These are phyloP conservation scores for Caenorhabditis imperialis DNA, from an alignment of 2,888 invertebrate genomes.

Conservation along the genomic window DNA sequence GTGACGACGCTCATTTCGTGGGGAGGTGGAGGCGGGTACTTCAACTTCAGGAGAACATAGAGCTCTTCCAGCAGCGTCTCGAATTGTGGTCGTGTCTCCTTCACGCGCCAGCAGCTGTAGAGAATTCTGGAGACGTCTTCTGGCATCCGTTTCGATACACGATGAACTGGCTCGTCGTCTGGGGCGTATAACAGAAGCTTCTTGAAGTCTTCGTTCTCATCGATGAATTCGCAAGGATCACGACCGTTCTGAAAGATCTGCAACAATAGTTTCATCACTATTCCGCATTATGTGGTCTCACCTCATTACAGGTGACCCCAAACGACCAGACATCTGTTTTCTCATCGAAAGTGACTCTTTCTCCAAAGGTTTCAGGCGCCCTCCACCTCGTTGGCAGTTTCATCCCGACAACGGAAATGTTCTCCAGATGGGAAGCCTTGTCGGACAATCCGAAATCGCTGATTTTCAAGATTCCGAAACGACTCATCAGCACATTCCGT, in stretches of 20 bases:
- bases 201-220: no score
- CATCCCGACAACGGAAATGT: background rate
- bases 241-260: conserved; percentile 41
- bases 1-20: no score
- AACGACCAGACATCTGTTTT: conserved; percentile 54
- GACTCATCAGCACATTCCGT: conserved; percentile 45
- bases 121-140: no score
- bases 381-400: conserved; percentile 16
- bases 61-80: no score
- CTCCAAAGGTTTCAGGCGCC: conserved; percentile 19
- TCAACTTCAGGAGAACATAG: no score
- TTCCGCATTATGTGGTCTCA: no score
- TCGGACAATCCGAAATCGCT: conserved; percentile 41
- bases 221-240: conserved; percentile 3
- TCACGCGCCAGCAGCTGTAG: no score
- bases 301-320: conserved; percentile 47
- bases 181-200: no score
- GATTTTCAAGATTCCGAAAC: conserved; percentile 42
- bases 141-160: background rate
- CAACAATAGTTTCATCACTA: no score
- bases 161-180: no score
- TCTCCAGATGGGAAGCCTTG: conserved; percentile 3
- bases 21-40: no score
- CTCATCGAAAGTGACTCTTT: conserved; percentile 20
- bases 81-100: no score